Percentiles rank a stretch among this genome's conserved stretches.
Conservation (phyloP, 2,113 vertebrate species). For the Rhinolophus sinicus region DNA sequence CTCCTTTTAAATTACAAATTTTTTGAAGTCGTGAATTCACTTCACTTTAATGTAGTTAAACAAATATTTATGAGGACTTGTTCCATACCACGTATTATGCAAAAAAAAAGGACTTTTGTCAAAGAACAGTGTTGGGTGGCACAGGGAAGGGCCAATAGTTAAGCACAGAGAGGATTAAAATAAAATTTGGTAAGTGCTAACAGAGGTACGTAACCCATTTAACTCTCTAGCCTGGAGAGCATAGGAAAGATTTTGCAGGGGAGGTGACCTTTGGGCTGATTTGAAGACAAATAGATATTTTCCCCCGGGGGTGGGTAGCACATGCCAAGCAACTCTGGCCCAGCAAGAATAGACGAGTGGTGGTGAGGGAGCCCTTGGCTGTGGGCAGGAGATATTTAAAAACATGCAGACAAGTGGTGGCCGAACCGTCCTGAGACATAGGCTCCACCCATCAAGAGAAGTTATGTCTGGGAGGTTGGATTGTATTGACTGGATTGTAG, state of each 20-base stretch:
- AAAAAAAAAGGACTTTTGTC: background rate
- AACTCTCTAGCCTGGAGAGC: background rate
- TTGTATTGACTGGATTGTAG: background rate
- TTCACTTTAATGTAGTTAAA: slow-evolving; percentile 39
- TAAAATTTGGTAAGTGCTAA: background rate
- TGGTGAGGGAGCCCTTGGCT: background rate
- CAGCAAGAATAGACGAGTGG: background rate
- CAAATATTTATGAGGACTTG: slow-evolving; percentile 11
- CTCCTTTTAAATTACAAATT: slow-evolving; percentile 35
- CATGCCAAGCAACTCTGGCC: background rate
- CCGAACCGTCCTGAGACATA: background rate
- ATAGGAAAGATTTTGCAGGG: background rate
- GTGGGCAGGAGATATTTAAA: background rate
- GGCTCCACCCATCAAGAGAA: background rate
- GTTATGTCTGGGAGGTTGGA: background rate
- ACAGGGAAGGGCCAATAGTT: background rate
- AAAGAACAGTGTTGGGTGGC: background rate
- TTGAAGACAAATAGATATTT: slow-evolving; percentile 36
- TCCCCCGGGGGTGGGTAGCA: background rate
- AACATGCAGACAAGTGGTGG: background rate
- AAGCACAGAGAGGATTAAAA: background rate
- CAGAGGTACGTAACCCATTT: background rate
- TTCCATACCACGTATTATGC: background rate
- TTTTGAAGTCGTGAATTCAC: slow-evolving; percentile 10
- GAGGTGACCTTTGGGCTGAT: slow-evolving; percentile 19